These are phyloP conservation scores for Myotis davidii DNA, from an alignment of 2,113 vertebrate species.

Conservation along the genomic window DNA sequence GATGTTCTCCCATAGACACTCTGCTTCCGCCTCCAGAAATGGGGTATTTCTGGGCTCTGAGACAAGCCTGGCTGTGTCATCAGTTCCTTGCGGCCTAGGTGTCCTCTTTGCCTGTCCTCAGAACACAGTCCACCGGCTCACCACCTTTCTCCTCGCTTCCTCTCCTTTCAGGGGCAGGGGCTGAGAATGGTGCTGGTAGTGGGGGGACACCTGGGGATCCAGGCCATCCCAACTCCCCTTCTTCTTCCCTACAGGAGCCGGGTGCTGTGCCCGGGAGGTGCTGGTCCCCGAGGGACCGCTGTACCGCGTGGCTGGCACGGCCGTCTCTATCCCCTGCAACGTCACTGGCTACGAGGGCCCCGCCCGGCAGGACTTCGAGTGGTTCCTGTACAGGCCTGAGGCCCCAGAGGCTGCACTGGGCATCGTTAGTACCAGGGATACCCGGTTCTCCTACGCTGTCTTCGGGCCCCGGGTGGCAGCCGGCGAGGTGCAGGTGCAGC, in stretches of 20 bases:
- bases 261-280: constrained; percentile 86
- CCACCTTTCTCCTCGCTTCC: not conserved
- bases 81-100: not conserved
- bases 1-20: not conserved
- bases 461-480: constrained; percentile 85
- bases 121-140: not conserved
- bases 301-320: constrained; percentile 89
- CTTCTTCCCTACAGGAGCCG: constrained; percentile 67
- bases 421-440: constrained; percentile 89
- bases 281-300: constrained; percentile 88
- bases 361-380: constrained; percentile 91
- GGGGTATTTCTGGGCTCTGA: not conserved
- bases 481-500: constrained; percentile 89
- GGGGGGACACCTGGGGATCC: not conserved
- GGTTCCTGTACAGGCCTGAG: constrained; percentile 88
- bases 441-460: constrained; percentile 86
- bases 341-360: constrained; percentile 90
- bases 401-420: constrained; percentile 84
- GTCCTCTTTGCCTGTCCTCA: not conserved
- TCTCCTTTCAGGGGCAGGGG: not conserved
- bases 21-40: not conserved
- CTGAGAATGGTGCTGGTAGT: not conserved
- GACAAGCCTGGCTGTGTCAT: not conserved
- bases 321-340: constrained; percentile 87
- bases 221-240: not conserved